Evolutionary conservation across 2,113 vertebrate species (phyloP).

Genomic region (Entomyzon cyanotis): DNA sequence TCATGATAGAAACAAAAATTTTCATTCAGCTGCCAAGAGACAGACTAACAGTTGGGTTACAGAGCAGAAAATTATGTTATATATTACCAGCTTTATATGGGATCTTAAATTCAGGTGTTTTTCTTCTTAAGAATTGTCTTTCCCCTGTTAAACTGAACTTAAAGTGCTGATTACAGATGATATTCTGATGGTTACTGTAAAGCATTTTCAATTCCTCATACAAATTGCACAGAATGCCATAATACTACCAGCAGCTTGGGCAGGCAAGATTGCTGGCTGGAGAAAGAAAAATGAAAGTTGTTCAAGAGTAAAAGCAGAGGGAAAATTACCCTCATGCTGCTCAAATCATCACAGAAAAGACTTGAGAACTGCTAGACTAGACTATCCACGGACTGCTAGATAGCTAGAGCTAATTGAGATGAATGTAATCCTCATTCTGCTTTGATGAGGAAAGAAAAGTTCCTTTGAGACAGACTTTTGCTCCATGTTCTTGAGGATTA

Average conservation of each 20-base stretch:
- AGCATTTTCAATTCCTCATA: neutral
- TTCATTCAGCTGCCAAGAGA: neutral
- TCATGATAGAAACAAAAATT: neutral
- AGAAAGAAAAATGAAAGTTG: neutral
- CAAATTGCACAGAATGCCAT: neutral
- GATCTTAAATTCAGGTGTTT: neutral
- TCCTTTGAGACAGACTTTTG: neutral
- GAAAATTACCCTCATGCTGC: neutral
- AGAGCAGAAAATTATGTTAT: neutral
- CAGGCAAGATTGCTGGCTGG: neutral
- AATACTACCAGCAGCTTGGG: neutral
- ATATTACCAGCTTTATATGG: neutral
- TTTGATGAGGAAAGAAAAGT: neutral
- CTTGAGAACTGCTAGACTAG: neutral
- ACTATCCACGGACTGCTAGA: neutral
- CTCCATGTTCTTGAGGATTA: neutral
- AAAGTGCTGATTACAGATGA: neutral
- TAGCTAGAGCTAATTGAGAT: neutral
- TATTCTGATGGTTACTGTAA: neutral
- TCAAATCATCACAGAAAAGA: neutral
- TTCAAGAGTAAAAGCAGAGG: neutral
- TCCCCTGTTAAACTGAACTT: neutral
- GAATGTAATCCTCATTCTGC: neutral
- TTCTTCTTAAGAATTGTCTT: neutral
- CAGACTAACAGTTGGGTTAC: neutral